Evolutionary conservation across 2,888 invertebrate genomes (phyloP), one percentile per base, ranked within the genome.

Genomic region (Vanessa cardui): DNA sequence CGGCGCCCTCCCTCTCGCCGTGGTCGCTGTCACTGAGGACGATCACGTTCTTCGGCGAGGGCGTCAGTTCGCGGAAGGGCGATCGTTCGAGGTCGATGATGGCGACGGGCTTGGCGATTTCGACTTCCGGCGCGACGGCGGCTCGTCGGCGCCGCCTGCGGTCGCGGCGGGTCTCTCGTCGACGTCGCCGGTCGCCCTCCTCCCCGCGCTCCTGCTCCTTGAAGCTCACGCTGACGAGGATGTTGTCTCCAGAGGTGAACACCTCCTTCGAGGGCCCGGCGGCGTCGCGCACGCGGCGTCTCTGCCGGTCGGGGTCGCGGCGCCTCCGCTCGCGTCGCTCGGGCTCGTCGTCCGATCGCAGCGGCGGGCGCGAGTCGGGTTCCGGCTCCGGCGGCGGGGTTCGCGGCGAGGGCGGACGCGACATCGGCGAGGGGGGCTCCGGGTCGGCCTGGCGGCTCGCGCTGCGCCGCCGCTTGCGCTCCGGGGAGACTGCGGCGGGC

Each of bases 211-310:
- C 93, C 74, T 94, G 94, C 77, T 97, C 96, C 83, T 96, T 96
- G 87, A 98, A 98, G 86, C 97, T 98, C 20, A 98, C 97, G 88
- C 97, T 98, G 15, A 98, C 98, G 73, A 98, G 94, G 79, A 98
- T 98, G 84, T 98, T 98, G 87, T 98, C 97, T 4, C 98, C 98
- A 15, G 98, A 97, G 0, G 98, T 97, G 84, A 97, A 98, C 4
- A 98, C 97, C 88, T 98, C 98, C 84, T 98, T 98, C 2, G 96
- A 96, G 0, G 97, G 96, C 0, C 93, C 76, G 64, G 82, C 83
- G 82, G 6, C 82, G 79, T 74, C 80, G 83, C 81, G 58, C 76
- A 78, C 78, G 66, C 76, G 74, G 21, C 72, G 72, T 15, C 73
- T 71, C 26, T 63, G 67, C 69, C 78, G 69, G 66, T 75, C 68